Evolutionary conservation across 2,113 vertebrate species (phyloP).

Genomic region (Larimichthys crocea): DNA sequence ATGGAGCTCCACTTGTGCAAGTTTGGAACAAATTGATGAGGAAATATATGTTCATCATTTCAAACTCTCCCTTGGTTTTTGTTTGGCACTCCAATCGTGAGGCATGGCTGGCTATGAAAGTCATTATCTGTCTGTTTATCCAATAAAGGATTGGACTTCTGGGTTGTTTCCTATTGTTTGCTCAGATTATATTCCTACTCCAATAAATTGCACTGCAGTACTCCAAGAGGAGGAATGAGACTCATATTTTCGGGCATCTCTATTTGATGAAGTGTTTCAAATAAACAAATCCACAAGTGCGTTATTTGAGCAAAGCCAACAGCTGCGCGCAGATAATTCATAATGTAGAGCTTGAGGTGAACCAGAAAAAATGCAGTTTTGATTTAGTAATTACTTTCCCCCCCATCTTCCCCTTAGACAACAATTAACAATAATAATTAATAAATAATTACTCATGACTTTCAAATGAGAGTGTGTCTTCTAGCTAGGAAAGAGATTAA

Average conservation of each 20-base stretch:
- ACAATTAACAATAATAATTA: conserved; percentile 47
- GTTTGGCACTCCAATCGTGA: background rate
- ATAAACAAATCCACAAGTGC: conserved; percentile 1
- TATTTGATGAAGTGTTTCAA: conserved; percentile 17
- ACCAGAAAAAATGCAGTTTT: conserved; percentile 28
- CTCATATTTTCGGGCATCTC: conserved; percentile 3
- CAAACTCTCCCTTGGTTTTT: background rate
- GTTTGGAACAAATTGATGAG: background rate
- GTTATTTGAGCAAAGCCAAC: conserved; percentile 16
- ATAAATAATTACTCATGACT: conserved; percentile 49
- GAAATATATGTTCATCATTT: background rate
- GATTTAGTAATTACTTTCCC: conserved; percentile 32
- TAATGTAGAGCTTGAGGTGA: conserved; percentile 44
- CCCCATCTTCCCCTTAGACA: conserved; percentile 14
- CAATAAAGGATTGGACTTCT: background rate
- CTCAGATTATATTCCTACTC: conserved; percentile 8
- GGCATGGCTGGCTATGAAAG: background rate
- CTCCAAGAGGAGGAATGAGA: background rate
- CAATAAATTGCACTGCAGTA: background rate
- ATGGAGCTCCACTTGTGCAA: background rate
- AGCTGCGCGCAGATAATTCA: conserved; percentile 23
- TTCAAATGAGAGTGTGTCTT: conserved; percentile 32
- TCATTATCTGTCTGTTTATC: background rate
- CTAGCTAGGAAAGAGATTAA: conserved; percentile 21
- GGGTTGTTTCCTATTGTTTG: background rate